Percentiles rank a stretch among this genome's conserved stretches.
Evolutionary conservation across 2,888 invertebrate genomes (phyloP).

Genomic region (Galerucella calmariensis): DNA sequence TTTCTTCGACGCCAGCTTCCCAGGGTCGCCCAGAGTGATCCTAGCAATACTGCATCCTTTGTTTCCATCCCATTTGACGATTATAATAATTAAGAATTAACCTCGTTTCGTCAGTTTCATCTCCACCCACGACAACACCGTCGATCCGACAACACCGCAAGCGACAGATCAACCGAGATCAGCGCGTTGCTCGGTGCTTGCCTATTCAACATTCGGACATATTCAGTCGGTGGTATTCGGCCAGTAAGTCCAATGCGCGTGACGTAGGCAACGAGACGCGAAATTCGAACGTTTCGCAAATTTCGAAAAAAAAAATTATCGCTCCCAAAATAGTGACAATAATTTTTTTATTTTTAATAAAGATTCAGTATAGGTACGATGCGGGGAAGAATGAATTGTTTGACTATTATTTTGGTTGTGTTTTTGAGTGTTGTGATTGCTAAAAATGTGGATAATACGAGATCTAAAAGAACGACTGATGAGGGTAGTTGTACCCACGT

Average conservation of each 20-base stretch:
- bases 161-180: conserved; percentile 42
- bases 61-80: too few relatives aligned
- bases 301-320: conserved; percentile 20
- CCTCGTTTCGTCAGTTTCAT: background rate
- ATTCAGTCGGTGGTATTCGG: conserved; percentile 41
- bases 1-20: too few relatives aligned
- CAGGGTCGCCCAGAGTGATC: too few relatives aligned
- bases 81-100: too few relatives aligned
- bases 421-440: conserved; percentile 51
- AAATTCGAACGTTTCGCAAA: conserved; percentile 14
- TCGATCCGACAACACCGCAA: conserved; percentile 30
- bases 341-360: background rate
- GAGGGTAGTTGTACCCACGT: conserved; percentile 51
- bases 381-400: background rate
- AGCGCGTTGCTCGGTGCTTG: conserved; percentile 29
- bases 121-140: background rate
- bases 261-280: conserved; percentile 15
- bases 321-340: background rate
- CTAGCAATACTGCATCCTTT: too few relatives aligned
- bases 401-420: conserved; percentile 44
- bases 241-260: conserved; percentile 14
- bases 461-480: conserved; percentile 43
- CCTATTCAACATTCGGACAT: conserved; percentile 34
- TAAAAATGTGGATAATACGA: conserved; percentile 51
- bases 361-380: background rate